These are phyloP conservation scores for Augochlora pura DNA, from an alignment of 1,140 invertebrate genomes.

Conservation along the genomic window DNA sequence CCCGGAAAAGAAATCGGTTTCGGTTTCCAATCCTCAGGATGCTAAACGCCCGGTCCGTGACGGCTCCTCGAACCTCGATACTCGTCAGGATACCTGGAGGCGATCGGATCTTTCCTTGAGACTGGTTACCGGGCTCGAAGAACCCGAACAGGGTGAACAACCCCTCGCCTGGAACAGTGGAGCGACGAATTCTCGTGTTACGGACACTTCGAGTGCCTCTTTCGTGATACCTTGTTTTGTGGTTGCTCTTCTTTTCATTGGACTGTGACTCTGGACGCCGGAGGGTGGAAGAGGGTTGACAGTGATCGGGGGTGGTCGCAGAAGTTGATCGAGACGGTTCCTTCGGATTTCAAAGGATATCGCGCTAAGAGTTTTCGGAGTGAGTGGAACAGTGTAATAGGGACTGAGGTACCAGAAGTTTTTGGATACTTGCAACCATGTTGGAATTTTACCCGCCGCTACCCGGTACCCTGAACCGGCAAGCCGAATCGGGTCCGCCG, in stretches of 20 bases:
- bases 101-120: slow-evolving; percentile 47
- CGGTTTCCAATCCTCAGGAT: not conserved
- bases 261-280: no score
- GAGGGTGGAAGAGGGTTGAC: not conserved
- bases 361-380: not conserved
- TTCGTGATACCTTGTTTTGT: not conserved
- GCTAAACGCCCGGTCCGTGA: not conserved
- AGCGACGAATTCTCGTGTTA: not conserved
- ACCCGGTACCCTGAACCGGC: slow-evolving; percentile 59
- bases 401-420: not conserved
- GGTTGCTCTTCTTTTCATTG: no score
- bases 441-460: slow-evolving; percentile 68
- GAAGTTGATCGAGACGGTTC: not conserved
- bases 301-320: not conserved
- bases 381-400: slow-evolving; percentile 4
- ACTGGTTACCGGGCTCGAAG: slow-evolving; percentile 26
- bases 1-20: no score
- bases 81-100: not conserved
- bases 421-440: slow-evolving; percentile 48
- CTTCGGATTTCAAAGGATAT: not conserved
- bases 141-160: slow-evolving; percentile 35
- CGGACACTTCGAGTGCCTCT: not conserved
- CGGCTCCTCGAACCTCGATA: not conserved
- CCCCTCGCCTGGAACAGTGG: not conserved
- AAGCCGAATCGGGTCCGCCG: slow-evolving; percentile 52